Evolutionary conservation across 1,140 invertebrate species (phyloP).

Genomic region (Sinonovacula constricta): DNA sequence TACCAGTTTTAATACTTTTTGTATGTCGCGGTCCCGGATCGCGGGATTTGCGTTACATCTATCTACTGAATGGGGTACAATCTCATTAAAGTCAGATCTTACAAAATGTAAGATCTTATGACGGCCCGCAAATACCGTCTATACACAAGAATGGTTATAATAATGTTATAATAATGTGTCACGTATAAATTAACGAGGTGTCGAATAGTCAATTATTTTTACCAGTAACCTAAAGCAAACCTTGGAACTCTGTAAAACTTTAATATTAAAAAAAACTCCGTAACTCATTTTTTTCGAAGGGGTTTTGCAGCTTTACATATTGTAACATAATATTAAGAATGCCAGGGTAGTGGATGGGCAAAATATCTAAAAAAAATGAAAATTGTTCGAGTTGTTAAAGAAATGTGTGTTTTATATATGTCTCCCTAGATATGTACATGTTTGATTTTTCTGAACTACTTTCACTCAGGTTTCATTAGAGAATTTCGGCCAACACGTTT

Average conservation of each 20-base stretch:
- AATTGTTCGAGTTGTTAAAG: not conserved
- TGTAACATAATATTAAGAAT: not conserved
- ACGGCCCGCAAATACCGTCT: no score
- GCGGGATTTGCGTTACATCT: no score
- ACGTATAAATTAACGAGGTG: not conserved
- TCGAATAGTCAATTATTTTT: no score
- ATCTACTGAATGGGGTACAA: no score
- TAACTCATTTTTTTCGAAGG: not conserved
- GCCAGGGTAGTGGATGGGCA: not conserved
- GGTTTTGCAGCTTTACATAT: not conserved
- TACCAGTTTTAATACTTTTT: no score
- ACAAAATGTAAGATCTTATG: no score
- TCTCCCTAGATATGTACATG: not conserved
- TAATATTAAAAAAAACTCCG: no score
- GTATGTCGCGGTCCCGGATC: no score
- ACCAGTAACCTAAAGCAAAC: not conserved
- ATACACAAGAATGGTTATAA: no score
- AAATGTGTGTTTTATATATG: not conserved
- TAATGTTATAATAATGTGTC: no score
- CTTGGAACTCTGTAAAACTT: not conserved
- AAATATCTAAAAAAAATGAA: not conserved
- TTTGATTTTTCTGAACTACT: not conserved
- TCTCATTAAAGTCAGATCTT: no score
- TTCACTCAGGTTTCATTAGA: conserved; percentile 44
- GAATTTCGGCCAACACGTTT: conserved; percentile 68